Conservation (phyloP, 2,888 invertebrate species). For the Drosophila glabriapex region DNA sequence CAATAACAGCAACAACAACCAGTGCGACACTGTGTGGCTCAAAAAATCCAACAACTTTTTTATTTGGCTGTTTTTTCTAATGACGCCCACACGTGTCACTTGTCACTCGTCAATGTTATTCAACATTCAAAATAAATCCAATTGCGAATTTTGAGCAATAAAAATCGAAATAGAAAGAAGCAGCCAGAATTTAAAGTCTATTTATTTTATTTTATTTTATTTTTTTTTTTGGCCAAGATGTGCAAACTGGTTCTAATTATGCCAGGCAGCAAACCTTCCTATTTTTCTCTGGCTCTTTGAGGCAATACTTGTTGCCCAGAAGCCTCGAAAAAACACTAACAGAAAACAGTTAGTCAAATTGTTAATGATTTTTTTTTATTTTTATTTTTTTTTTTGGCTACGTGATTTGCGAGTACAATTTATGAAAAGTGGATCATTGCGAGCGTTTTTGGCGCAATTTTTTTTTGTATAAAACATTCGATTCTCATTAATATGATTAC, state of each 20-base stretch:
- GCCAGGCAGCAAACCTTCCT: conserved; percentile 37
- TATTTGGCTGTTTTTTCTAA: not conserved
- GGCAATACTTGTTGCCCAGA: conserved; percentile 43
- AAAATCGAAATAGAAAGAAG: conserved; percentile 21
- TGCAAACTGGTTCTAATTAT: conserved; percentile 76
- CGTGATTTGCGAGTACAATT: conserved; percentile 73
- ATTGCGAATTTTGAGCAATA: conserved; percentile 64
- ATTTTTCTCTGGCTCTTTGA: conserved; percentile 18
- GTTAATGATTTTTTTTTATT: conserved; percentile 43
- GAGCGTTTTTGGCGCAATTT: conserved; percentile 58
- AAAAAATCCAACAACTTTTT: conserved; percentile 13
- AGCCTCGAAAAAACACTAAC: conserved; percentile 35
- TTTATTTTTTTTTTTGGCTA: conserved; percentile 39
- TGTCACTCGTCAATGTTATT: conserved; percentile 62
- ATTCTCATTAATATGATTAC: conserved; percentile 80
- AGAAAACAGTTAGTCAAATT: conserved; percentile 74
- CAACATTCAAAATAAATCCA: conserved; percentile 51
- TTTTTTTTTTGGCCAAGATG: conserved; percentile 46
- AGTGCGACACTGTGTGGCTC: conserved; percentile 23
- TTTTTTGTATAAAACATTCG: conserved; percentile 11
- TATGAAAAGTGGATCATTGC: conserved; percentile 71
- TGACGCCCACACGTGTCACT: conserved; percentile 72
- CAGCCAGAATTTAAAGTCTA: conserved; percentile 12
- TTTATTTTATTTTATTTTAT: conserved; percentile 17
- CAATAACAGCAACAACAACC: not conserved